Evolutionary conservation across 2,113 vertebrate genomes (phyloP).

Genomic region (Malaclemys terrapin): DNA sequence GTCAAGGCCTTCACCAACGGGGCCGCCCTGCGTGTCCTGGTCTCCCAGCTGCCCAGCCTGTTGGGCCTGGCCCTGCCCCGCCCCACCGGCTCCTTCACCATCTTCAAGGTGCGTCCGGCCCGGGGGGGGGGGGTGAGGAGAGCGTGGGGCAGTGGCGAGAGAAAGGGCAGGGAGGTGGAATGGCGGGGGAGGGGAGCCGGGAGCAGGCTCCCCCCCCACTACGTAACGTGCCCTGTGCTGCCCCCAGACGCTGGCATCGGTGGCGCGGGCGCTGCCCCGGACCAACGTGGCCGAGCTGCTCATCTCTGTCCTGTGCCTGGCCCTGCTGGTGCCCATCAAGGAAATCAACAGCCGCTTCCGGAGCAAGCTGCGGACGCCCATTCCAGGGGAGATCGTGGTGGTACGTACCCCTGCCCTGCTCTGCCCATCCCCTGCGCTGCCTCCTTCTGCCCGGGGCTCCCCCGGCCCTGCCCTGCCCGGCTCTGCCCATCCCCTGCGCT

Average conservation of each 20-base stretch:
- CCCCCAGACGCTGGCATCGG: constrained; percentile 86
- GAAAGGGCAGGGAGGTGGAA: background rate
- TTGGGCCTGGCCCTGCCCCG: constrained; percentile 89
- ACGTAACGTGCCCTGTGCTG: background rate
- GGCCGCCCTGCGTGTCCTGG: constrained; percentile 90
- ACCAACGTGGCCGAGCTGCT: constrained; percentile 88
- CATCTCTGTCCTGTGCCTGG: constrained; percentile 88
- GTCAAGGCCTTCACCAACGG: constrained; percentile 93
- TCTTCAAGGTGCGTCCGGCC: constrained; percentile 85
- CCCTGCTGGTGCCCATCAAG: constrained; percentile 88
- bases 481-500: too few species aligned
- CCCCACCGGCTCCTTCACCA: constrained; percentile 87
- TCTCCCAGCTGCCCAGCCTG: constrained; percentile 92
- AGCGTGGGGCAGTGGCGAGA: background rate
- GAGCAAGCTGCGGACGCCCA: constrained; percentile 86
- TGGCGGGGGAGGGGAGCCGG: background rate
- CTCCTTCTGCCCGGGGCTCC: too few species aligned
- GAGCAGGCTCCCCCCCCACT: background rate
- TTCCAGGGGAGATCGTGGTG: constrained; percentile 91
- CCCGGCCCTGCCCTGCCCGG: too few species aligned
- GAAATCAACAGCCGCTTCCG: constrained; percentile 89
- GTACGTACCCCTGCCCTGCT: constrained; percentile 71
- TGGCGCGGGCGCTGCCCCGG: constrained; percentile 84
- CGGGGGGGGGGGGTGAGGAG: rapidly evolving
- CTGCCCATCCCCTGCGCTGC: background rate